Evolutionary conservation across 1,140 invertebrate genomes (phyloP).

Genomic region (Brachionus plicatilis): DNA sequence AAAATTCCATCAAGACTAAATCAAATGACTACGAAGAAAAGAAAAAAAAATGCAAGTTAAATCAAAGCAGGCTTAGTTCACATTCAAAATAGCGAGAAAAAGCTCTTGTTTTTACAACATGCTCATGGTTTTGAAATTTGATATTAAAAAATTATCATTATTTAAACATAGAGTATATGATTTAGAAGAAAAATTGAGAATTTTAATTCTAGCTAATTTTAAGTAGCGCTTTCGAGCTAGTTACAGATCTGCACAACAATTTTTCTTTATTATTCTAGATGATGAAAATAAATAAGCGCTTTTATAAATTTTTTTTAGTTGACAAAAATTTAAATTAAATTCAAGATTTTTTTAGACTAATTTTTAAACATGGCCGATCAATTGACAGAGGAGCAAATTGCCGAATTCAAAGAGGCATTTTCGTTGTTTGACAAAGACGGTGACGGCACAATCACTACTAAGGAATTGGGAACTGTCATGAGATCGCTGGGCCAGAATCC

Average conservation of each 20-base stretch:
- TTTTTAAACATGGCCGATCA: conserved; percentile 71
- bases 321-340: not conserved
- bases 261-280: not conserved
- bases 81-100: not conserved
- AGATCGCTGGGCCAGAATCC: conserved; percentile 96
- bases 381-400: conserved; percentile 94
- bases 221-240: not conserved
- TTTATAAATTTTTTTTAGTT: not conserved
- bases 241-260: not conserved
- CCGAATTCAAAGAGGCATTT: conserved; percentile 98
- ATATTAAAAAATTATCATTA: not conserved
- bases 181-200: not conserved
- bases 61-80: not conserved
- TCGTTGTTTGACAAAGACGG: conserved; percentile 99
- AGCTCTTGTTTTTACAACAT: not conserved
- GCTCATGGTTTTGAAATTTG: not conserved
- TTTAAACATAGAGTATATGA: not conserved
- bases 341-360: not conserved
- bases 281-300: not conserved
- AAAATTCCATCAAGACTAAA: not conserved
- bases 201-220: not conserved
- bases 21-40: not conserved
- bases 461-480: conserved; percentile 98
- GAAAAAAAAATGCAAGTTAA: not conserved
- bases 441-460: conserved; percentile 98